Evolutionary conservation across 2,113 vertebrate genomes (phyloP).

Genomic region (Actenoides lindsayi): DNA sequence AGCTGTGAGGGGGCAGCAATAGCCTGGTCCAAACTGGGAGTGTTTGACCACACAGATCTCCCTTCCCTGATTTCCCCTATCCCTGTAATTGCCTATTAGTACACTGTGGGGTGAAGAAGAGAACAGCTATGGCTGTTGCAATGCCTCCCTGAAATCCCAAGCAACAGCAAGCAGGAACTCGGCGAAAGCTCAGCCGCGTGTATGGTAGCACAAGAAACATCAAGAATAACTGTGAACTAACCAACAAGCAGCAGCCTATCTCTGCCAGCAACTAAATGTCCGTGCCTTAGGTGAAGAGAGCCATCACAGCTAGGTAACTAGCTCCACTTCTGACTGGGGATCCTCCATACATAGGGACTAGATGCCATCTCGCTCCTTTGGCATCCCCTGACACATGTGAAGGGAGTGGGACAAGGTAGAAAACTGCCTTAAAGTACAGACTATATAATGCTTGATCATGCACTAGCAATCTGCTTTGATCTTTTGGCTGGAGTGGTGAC

Average conservation of each 20-base stretch:
- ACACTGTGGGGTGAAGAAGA: neutral
- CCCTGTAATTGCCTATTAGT: neutral
- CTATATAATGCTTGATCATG: neutral
- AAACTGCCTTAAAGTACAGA: neutral
- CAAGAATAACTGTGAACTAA: neutral
- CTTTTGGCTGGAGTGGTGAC: neutral
- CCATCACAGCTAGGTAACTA: neutral
- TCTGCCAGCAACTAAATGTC: neutral
- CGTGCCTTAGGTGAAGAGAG: neutral
- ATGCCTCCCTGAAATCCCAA: neutral
- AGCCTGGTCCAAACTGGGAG: neutral
- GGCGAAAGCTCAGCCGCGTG: accelerated
- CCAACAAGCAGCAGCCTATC: neutral
- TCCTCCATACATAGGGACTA: neutral
- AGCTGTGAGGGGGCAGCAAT: neutral
- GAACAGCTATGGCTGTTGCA: neutral
- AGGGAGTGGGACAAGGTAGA: neutral
- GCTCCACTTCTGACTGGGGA: neutral
- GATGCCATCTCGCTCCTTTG: neutral
- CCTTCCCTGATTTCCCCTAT: neutral
- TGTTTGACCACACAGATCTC: neutral
- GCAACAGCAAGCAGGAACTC: neutral
- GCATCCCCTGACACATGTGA: neutral
- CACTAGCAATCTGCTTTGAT: neutral
- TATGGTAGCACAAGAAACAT: neutral